A percentile compares a stretch with the other conserved stretches of the same genome.
Evolutionary conservation across 2,888 invertebrate genomes (phyloP).

Genomic region (Choreutis nemorana): DNA sequence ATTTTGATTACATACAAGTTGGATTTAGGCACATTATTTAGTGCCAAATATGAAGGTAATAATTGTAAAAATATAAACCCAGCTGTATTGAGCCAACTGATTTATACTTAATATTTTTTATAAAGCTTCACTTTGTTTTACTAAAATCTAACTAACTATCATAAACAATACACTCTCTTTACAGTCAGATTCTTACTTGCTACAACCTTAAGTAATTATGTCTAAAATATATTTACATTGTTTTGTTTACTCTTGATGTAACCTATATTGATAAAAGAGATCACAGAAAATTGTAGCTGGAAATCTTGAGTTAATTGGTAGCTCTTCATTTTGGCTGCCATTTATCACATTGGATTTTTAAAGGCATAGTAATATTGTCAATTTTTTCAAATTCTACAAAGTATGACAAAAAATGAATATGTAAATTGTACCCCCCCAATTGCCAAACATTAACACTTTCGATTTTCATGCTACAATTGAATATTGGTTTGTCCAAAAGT

Average conservation of each 20-base stretch:
- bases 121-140: constrained; percentile 66
- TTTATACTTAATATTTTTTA: constrained; percentile 48
- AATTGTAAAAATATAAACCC: constrained; percentile 65
- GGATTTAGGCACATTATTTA: constrained; percentile 37
- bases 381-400: no score
- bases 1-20: constrained; percentile 39
- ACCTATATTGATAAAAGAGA: constrained; percentile 57
- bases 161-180: constrained; percentile 58
- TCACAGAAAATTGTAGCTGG: constrained; percentile 69
- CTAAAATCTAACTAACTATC: no score
- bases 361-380: no score
- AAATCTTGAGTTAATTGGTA: constrained; percentile 62
- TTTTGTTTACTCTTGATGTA: constrained; percentile 50
- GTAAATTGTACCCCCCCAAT: no score
- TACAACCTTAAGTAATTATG: constrained; percentile 25
- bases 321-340: constrained; percentile 55
- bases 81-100: no score
- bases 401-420: no score
- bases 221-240: constrained; percentile 51
- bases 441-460: no score
- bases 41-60: constrained; percentile 50
- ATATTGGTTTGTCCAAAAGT: constrained; percentile 49
- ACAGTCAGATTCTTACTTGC: constrained; percentile 57
- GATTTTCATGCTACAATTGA: constrained; percentile 53
- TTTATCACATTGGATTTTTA: constrained; percentile 59